Evolutionary conservation across 2,113 vertebrate species (phyloP).

Genomic region (Lophius piscatorius): DNA sequence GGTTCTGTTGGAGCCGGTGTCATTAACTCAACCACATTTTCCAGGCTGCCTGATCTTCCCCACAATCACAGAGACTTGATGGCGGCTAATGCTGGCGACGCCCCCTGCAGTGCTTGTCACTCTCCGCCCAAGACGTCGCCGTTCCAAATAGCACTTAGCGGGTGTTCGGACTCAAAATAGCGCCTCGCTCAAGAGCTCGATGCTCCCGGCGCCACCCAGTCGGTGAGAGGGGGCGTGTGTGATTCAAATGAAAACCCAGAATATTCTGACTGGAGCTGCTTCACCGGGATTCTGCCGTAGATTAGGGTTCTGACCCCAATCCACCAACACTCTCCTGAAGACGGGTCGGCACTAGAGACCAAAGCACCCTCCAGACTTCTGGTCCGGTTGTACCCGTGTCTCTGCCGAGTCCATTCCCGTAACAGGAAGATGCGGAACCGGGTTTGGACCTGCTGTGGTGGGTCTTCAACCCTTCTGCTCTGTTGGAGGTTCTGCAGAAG

Average conservation of each 20-base stretch:
- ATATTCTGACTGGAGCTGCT: no score
- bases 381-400: no score
- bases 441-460: no score
- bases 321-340: no score
- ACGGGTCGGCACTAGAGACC: no score
- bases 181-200: background rate
- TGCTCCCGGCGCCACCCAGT: background rate
- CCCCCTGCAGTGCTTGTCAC: constrained; percentile 11
- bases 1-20: background rate
- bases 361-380: no score
- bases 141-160: constrained; percentile 23
- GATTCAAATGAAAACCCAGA: background rate
- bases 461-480: no score
- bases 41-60: background rate
- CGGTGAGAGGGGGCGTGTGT: background rate
- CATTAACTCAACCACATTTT: constrained; percentile 3
- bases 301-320: no score
- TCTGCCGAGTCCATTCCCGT: no score
- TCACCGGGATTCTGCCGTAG: no score
- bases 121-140: constrained; percentile 2
- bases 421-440: no score
- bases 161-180: constrained; percentile 15
- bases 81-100: constrained; percentile 14
- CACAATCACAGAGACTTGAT: background rate
- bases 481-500: no score